Evolutionary conservation across 1,140 invertebrate species (phyloP), one percentile per base, ranked within the genome.

Genomic region (Lucilia cuprina): DNA sequence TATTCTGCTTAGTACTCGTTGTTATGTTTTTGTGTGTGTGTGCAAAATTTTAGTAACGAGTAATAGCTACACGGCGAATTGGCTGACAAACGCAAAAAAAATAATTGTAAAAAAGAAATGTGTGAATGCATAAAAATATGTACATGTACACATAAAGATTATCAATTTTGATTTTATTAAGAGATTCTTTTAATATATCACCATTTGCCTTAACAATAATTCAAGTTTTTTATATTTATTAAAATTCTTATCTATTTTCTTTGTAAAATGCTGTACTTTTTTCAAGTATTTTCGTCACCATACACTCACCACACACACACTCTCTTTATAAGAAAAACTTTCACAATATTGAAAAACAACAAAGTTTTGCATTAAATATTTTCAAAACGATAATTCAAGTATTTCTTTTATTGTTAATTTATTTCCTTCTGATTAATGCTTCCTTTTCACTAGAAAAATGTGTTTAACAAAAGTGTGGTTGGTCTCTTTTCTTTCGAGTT

Each of bases 21-120:
- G 65, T 21, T 70, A 21, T 7, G 8, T 70, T 25, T 21, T 41
- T 25, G 41, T 80, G 77, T 80, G 77, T 80, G 77, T 80, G 77
- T 80, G 77, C 77, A 80, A 80, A 70, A 80, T 80, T 80, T 80
- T 25, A 19, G 19, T 49, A 80, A 80, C 77, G 77, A 80, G 21
- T 70, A 70, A 70, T 21, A 70, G 9, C 10, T 19, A 19, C 60
- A 10, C 60, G 77, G 77, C 77, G 77, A 80, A 80, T 80, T 50
- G 77, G 77, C 77, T 80, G 77, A 80, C 77, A 80, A 80, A 77
- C 30, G 74, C 74, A 77, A 77, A 77, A 80, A 78, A n/a, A 47
- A 25, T n/a, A 80, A 80, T 21, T 80, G 41, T 80, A 17, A 25
- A 77, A 80, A 80, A 80, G 19, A 25, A 35, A 80, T 80, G 41